Conservation (phyloP, 2,797 vertebrate species). For the Macropus fuliginosus region DNA sequence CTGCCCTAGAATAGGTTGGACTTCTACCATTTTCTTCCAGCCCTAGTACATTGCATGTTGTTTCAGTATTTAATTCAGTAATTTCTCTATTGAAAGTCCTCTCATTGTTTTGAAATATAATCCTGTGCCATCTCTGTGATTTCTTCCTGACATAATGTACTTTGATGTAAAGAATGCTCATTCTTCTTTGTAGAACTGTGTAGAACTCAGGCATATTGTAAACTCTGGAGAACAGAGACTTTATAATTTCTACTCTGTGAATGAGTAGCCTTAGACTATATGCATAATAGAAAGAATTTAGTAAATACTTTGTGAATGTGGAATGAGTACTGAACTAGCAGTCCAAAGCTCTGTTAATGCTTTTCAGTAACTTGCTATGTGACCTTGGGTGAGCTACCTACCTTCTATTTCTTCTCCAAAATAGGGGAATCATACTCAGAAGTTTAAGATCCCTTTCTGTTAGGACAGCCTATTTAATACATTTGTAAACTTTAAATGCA, state of each 20-base stretch:
- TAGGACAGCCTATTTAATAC: not conserved
- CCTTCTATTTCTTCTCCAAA: no score
- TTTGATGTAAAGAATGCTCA: not conserved
- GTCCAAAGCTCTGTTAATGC: not conserved
- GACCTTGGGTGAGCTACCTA: not conserved
- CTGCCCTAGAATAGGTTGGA: not conserved
- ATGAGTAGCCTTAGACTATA: not conserved
- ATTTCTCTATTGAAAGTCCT: not conserved
- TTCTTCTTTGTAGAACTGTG: not conserved
- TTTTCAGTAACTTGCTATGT: not conserved
- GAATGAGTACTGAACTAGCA: not conserved
- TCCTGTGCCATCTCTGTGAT: not conserved
- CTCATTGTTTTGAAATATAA: not conserved
- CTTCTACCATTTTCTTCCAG: not conserved
- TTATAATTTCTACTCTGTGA: not conserved
- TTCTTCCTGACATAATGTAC: not conserved
- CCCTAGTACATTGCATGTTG: not conserved
- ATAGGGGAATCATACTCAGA: no score
- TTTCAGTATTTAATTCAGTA: not conserved
- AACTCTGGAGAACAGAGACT: not conserved
- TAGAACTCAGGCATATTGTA: not conserved
- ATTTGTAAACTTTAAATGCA: not conserved
- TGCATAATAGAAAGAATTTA: not conserved
- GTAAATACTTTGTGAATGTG: not conserved
- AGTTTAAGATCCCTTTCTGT: not conserved